These are phyloP conservation scores for Myocastor coypus DNA, from an alignment of 2,113 vertebrate species.

Conservation along the genomic window DNA sequence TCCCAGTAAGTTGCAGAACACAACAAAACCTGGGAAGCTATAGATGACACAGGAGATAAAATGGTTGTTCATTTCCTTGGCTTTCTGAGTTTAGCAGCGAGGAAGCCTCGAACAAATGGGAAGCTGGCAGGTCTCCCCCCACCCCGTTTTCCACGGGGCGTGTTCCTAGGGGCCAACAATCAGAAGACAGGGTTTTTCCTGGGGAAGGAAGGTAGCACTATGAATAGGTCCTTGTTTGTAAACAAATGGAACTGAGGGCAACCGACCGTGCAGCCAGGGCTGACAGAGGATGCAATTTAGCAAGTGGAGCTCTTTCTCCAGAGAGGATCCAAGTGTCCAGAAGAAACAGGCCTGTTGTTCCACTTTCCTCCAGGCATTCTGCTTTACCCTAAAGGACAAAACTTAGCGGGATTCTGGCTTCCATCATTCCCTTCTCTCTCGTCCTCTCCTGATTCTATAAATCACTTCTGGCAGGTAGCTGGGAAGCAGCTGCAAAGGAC, in stretches of 20 bases:
- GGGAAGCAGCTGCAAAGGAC: conserved; percentile 96
- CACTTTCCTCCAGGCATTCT: neutral
- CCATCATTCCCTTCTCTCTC: neutral
- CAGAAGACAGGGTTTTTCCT: neutral
- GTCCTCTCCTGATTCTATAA: conserved; percentile 86
- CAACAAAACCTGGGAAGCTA: neutral
- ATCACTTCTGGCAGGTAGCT: conserved; percentile 95
- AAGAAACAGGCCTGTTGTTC: conserved; percentile 2
- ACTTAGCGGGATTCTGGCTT: neutral
- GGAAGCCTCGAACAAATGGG: neutral
- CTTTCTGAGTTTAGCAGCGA: neutral
- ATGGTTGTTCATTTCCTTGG: neutral
- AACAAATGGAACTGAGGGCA: neutral
- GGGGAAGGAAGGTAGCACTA: neutral
- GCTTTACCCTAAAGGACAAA: neutral
- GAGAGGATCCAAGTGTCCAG: neutral
- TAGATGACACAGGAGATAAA: neutral
- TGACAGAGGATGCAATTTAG: neutral
- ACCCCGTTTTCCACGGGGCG: neutral
- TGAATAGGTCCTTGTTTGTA: conserved; percentile 28
- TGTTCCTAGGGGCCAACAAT: neutral
- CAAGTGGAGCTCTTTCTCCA: neutral
- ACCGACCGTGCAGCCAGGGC: neutral
- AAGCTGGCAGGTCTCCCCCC: neutral
- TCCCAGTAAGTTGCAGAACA: neutral